Evolutionary conservation across 2,797 vertebrate genomes (phyloP).

Genomic region (Cebuella pygmaea): DNA sequence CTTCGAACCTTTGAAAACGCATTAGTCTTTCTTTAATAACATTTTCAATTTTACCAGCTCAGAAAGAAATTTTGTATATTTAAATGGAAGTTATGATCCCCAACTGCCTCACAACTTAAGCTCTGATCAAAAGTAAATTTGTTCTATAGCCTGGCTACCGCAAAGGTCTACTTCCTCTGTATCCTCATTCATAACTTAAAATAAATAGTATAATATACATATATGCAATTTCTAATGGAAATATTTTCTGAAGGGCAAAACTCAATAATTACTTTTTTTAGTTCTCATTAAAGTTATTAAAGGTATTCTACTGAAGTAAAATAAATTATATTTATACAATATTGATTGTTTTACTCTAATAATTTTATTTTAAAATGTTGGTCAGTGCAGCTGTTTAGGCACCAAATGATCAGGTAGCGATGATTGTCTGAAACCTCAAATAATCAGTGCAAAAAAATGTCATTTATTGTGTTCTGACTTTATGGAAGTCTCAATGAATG

Average conservation of each 20-base stretch:
- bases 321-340: conserved; percentile 52
- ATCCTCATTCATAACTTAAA: conserved; percentile 67
- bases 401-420: background rate
- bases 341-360: conserved; percentile 7
- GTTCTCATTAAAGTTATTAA: conserved; percentile 55
- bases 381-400: background rate
- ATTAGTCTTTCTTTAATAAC: conserved; percentile 39
- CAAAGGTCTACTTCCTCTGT: conserved; percentile 42
- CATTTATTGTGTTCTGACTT: conserved; percentile 68
- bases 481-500: conserved; percentile 78
- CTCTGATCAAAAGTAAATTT: conserved; percentile 36
- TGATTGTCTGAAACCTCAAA: conserved; percentile 49
- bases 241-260: conserved; percentile 49
- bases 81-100: background rate
- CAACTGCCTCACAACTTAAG: background rate
- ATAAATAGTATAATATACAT: background rate
- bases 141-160: background rate
- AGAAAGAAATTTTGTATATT: conserved; percentile 41
- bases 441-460: conserved; percentile 68
- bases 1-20: conserved; percentile 28
- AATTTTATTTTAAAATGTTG: background rate
- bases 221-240: conserved; percentile 3
- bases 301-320: conserved; percentile 32
- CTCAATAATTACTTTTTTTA: conserved; percentile 67
- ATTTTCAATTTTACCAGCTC: background rate